Evolutionary conservation across 2,113 vertebrate genomes (phyloP).

Genomic region (Sinocyclocheilus maitianheensis): DNA sequence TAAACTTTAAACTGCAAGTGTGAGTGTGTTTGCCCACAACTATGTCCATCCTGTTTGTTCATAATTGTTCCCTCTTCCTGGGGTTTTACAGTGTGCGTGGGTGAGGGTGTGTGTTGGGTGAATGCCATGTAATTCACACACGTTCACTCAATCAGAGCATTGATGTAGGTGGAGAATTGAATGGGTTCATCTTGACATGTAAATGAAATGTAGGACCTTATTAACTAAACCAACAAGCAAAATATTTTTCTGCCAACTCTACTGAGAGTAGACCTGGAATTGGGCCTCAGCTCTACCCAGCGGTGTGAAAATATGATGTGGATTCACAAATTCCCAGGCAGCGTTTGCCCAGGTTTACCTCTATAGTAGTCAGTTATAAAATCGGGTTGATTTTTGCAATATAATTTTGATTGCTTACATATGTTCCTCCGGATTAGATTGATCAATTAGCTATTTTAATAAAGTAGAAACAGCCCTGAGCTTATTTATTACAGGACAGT

Average conservation of each 20-base stretch:
- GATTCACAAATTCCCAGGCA: background rate
- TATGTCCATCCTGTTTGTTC: constrained; percentile 59
- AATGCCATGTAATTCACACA: constrained; percentile 25
- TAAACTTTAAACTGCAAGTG: constrained; percentile 35
- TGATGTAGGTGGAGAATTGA: constrained; percentile 4
- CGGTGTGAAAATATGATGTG: background rate
- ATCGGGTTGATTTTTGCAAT: background rate
- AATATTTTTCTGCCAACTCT: background rate
- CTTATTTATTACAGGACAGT: constrained; percentile 20
- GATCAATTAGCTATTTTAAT: background rate
- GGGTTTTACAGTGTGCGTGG: constrained; percentile 43
- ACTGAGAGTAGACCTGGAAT: background rate
- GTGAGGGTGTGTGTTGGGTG: constrained; percentile 31
- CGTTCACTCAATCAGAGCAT: background rate
- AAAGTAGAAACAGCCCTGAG: background rate
- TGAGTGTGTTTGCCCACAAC: constrained; percentile 27
- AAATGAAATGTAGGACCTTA: background rate
- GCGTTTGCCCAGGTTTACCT: background rate
- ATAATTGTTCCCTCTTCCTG: constrained; percentile 62
- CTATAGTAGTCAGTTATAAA: background rate
- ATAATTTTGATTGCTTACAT: background rate
- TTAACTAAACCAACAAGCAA: background rate
- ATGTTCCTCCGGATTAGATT: background rate
- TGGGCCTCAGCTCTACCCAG: background rate
- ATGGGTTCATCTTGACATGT: constrained; percentile 9